Evolutionary conservation across 35 echinoderm and acorn worm genomes (phyloP).

Genomic region (Lytechinus pictus): DNA sequence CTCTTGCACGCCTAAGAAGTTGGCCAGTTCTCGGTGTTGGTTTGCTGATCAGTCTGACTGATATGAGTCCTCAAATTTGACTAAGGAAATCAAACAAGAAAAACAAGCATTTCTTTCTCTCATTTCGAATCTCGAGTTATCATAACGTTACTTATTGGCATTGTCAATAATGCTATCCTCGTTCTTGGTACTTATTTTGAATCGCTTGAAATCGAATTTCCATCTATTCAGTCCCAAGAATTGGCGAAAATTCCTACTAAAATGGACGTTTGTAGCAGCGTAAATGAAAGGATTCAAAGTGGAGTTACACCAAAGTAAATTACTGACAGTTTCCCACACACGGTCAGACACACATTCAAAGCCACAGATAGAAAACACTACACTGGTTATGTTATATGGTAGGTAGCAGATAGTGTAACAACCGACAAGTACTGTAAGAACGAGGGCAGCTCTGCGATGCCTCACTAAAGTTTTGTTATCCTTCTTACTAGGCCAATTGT

Average conservation of each 20-base stretch:
- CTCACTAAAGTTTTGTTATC: not conserved
- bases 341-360: conserved; percentile 3
- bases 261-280: conserved; percentile 46
- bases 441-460: conserved; percentile 54
- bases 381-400: conserved; percentile 44
- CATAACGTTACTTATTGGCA: too few relatives aligned
- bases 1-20: too few relatives aligned
- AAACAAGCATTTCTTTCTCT: too few relatives aligned
- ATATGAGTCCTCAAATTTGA: too few relatives aligned
- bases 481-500: not conserved
- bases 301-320: conserved; percentile 71
- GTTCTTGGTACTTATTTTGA: not conserved
- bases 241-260: conserved; percentile 28
- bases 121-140: too few relatives aligned
- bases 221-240: not conserved
- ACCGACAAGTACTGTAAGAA: conserved; percentile 47
- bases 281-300: conserved; percentile 74
- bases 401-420: conserved; percentile 57
- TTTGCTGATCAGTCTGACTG: too few relatives aligned
- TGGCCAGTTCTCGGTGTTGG: too few relatives aligned
- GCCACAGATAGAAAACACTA: conserved; percentile 46
- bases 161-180: too few relatives aligned
- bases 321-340: conserved; percentile 55
- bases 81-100: too few relatives aligned
- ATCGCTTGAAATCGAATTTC: not conserved